A percentile compares a stretch with the other conserved stretches of the same genome.
Evolutionary conservation across 2,797 vertebrate species (phyloP).

Genomic region (Trichosurus vulpecula): DNA sequence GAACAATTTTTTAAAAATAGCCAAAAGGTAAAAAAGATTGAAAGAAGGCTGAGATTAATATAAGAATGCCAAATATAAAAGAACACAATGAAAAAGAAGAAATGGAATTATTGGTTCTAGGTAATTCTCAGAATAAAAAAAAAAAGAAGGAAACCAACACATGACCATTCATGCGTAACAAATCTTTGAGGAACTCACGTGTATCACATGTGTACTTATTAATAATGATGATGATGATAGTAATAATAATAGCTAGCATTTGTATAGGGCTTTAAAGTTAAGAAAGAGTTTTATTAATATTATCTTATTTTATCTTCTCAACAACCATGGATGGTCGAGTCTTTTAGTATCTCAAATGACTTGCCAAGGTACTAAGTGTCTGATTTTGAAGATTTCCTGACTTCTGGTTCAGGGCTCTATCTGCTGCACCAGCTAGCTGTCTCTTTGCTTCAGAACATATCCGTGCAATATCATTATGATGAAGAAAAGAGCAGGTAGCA

Average conservation of each 20-base stretch:
- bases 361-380: too few species aligned
- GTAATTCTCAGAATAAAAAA: conserved; percentile 8
- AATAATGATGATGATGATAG: too few species aligned
- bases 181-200: conserved; percentile 15
- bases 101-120: background rate
- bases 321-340: too few species aligned
- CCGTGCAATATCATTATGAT: conserved; percentile 5
- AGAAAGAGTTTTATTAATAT: too few species aligned
- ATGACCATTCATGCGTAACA: conserved; percentile 37
- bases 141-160: conserved; percentile 24
- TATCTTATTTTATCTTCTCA: too few species aligned
- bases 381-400: too few species aligned
- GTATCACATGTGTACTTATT: conserved; percentile 39
- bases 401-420: too few species aligned
- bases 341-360: too few species aligned
- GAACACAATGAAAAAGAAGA: background rate
- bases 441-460: conserved; percentile 43
- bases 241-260: too few species aligned
- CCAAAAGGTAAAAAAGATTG: background rate
- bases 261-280: too few species aligned
- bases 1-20: conserved; percentile 25
- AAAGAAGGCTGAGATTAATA: conserved; percentile 47
- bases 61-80: background rate
- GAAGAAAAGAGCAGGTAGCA: conserved; percentile 41
- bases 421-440: too few species aligned